Conservation (phyloP, 2,888 invertebrate species). For the Sphaerophoria taeniata region DNA sequence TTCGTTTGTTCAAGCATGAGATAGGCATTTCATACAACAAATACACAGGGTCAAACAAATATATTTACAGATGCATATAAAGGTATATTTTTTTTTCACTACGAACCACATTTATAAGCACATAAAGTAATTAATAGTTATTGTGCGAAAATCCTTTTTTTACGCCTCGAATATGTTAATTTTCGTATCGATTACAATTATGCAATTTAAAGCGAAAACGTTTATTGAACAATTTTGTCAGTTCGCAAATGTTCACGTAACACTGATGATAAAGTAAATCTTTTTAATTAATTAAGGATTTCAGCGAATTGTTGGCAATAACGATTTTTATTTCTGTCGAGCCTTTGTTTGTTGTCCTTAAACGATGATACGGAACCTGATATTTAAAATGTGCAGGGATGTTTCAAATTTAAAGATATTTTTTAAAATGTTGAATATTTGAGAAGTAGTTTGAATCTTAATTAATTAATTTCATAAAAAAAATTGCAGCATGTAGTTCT, state of each 20-base stretch:
- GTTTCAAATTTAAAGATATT: no score
- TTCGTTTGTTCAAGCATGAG: no score
- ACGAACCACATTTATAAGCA: not conserved
- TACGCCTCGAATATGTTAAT: slow-evolving; percentile 53
- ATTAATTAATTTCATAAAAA: no score
- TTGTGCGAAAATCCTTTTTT: slow-evolving; percentile 65
- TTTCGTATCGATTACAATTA: slow-evolving; percentile 65
- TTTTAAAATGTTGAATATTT: no score
- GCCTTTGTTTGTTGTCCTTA: slow-evolving; percentile 2
- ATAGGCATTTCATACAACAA: no score
- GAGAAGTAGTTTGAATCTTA: no score
- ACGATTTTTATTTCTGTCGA: not conserved
- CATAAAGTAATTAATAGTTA: slow-evolving; percentile 67
- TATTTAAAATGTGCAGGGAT: no score
- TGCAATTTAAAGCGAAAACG: slow-evolving; percentile 55
- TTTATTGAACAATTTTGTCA: slow-evolving; percentile 36
- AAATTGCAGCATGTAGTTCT: no score
- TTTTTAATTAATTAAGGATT: slow-evolving; percentile 56
- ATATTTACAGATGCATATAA: not conserved
- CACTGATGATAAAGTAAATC: slow-evolving; percentile 33
- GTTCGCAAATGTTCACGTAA: slow-evolving; percentile 25
- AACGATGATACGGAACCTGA: not conserved
- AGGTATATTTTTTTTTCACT: slow-evolving; percentile 9
- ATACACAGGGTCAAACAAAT: no score
- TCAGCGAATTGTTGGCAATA: slow-evolving; percentile 29